Conservation (phyloP, 1,140 invertebrate species). For the Drosophila persimilis region DNA sequence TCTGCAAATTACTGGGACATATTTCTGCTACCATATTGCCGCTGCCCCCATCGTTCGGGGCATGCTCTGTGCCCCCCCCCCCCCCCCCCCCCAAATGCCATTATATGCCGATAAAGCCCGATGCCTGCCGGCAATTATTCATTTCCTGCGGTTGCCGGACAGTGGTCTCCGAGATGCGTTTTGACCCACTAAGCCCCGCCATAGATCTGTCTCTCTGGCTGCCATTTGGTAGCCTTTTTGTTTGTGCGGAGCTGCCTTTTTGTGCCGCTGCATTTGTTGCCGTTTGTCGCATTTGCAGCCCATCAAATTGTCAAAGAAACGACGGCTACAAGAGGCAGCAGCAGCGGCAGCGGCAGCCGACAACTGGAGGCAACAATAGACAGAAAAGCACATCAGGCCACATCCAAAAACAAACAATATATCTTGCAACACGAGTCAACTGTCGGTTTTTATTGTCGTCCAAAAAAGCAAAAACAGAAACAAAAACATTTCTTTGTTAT, state of each 20-base stretch:
- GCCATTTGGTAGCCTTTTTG: neutral
- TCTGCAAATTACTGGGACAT: slow-evolving; percentile 67
- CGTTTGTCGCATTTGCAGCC: slow-evolving; percentile 37
- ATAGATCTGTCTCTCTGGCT: slow-evolving; percentile 10
- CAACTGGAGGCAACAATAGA: slow-evolving; percentile 17
- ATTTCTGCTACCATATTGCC: slow-evolving; percentile 65
- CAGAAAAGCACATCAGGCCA: slow-evolving; percentile 43
- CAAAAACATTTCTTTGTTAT: slow-evolving; percentile 78
- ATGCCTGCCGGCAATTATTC: slow-evolving; percentile 68
- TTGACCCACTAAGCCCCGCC: slow-evolving; percentile 57
- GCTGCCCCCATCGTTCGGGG: slow-evolving; percentile 24
- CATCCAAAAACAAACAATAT: slow-evolving; percentile 59
- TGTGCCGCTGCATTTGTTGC: too few relatives aligned
- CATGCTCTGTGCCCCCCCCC: slow-evolving; percentile 16
- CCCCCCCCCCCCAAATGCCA: slow-evolving; percentile 33
- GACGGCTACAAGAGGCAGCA: too few relatives aligned
- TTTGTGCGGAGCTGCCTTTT: too few relatives aligned
- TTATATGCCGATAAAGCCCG: slow-evolving; percentile 48
- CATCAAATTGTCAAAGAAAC: slow-evolving; percentile 64
- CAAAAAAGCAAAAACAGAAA: slow-evolving; percentile 29
- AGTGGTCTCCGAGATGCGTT: slow-evolving; percentile 41
- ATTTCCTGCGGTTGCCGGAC: slow-evolving; percentile 64
- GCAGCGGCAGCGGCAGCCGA: slow-evolving; percentile 10
- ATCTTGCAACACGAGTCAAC: slow-evolving; percentile 81
- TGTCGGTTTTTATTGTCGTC: slow-evolving; percentile 81